These are phyloP conservation scores for Scomber colias DNA, from an alignment of 2,113 vertebrate genomes.

Conservation along the genomic window DNA sequence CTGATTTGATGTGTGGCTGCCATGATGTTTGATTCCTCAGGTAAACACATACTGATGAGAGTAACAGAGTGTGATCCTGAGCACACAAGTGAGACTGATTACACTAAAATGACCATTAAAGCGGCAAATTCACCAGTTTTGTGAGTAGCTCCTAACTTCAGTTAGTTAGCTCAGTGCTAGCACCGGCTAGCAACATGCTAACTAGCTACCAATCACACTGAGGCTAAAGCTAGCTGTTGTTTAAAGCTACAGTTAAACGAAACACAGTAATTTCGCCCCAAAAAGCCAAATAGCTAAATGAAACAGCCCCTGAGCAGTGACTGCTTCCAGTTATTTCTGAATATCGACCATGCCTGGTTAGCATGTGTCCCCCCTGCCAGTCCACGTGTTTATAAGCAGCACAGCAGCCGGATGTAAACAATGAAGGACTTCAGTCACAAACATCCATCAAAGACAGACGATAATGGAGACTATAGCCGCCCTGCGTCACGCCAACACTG, in stretches of 20 bases:
- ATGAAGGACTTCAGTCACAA: conserved; percentile 21
- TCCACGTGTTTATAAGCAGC: conserved; percentile 73
- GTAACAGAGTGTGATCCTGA: neutral
- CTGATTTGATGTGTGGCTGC: neutral
- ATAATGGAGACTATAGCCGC: neutral
- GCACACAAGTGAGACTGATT: neutral
- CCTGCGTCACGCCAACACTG: fast-evolving
- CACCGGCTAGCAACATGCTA: conserved; percentile 58
- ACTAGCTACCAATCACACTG: conserved; percentile 20
- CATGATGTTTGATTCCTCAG: neutral
- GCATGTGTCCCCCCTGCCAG: conserved; percentile 30
- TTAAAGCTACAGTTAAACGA: neutral
- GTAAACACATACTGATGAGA: neutral
- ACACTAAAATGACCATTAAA: neutral
- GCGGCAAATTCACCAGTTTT: neutral
- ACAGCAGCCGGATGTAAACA: conserved; percentile 77
- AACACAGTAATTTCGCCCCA: neutral
- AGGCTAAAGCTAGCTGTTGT: neutral
- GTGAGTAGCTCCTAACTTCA: neutral
- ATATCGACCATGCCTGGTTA: conserved; percentile 9
- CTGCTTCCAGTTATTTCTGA: neutral
- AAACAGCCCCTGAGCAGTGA: neutral
- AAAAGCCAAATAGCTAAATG: neutral
- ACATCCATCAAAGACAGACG: neutral
- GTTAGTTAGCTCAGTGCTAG: conserved; percentile 19